Conservation (phyloP, 2,888 invertebrate genomes). For the Meandrusa payeni region DNA sequence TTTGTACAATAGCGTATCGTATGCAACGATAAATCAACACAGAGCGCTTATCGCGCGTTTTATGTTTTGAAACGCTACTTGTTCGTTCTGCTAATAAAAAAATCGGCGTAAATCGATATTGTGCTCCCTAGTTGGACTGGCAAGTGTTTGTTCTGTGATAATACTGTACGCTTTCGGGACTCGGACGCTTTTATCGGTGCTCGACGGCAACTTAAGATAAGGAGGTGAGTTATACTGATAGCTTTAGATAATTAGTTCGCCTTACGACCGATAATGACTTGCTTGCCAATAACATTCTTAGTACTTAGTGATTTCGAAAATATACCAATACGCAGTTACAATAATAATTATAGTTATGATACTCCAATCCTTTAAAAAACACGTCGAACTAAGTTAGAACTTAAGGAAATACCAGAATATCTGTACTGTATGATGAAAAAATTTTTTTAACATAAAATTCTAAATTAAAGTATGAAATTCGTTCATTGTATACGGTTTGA, state of each 20-base stretch:
- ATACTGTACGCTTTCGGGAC: slow-evolving; percentile 49
- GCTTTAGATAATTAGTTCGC: slow-evolving; percentile 71
- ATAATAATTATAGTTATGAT: no score
- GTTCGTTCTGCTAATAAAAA: slow-evolving; percentile 53
- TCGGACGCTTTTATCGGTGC: slow-evolving; percentile 51
- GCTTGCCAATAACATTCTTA: slow-evolving; percentile 17
- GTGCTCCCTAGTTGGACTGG: slow-evolving; percentile 12
- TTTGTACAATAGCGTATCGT: no score
- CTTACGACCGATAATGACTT: slow-evolving; percentile 37
- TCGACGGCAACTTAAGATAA: slow-evolving; percentile 65
- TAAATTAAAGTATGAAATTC: no score
- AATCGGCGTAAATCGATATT: slow-evolving; percentile 44
- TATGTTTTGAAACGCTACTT: slow-evolving; percentile 43
- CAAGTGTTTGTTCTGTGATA: slow-evolving; percentile 64
- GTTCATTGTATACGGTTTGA: no score
- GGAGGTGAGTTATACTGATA: slow-evolving; percentile 69
- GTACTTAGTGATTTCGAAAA: slow-evolving; percentile 9
- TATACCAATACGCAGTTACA: background rate
- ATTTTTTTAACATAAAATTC: no score
- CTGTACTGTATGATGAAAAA: no score
- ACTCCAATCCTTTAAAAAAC: no score
- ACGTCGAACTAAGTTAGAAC: no score
- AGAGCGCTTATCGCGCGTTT: slow-evolving; percentile 45
- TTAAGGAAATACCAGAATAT: no score
- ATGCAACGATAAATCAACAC: slow-evolving; percentile 28